Percentiles rank a stretch among this genome's conserved stretches.
Conservation (phyloP, 2,113 vertebrate genomes). For the Tragelaphus imberbis region DNA sequence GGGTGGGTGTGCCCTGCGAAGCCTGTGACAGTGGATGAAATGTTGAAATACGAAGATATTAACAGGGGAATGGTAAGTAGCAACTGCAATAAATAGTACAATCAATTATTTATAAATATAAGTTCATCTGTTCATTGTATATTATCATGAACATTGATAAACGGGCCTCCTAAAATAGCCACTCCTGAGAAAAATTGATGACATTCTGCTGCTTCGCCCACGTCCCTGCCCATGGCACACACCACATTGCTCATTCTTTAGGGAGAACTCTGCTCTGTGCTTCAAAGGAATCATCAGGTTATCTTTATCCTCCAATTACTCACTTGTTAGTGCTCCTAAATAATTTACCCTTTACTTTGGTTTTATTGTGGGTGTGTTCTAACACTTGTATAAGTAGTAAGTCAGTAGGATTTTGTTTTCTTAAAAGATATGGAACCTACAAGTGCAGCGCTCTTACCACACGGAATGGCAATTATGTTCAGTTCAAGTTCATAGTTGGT, state of each 20-base stretch:
- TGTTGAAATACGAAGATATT: not conserved
- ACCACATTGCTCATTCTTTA: not conserved
- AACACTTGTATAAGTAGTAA: not conserved
- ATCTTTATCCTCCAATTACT: conserved; percentile 53
- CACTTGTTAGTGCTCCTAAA: conserved; percentile 7
- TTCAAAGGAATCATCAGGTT: conserved; percentile 20
- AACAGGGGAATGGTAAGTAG: not conserved
- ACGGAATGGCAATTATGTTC: not conserved
- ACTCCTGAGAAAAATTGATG: not conserved
- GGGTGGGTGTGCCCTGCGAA: not conserved
- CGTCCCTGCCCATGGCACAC: not conserved
- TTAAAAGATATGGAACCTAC: not conserved
- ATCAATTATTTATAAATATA: conserved; percentile 10
- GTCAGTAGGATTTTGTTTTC: not conserved
- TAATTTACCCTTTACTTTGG: not conserved
- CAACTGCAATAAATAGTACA: not conserved
- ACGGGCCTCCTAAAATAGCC: conserved; percentile 47
- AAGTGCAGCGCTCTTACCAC: not conserved
- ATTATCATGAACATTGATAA: conserved; percentile 15
- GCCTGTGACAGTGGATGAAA: not conserved
- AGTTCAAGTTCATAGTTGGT: not conserved
- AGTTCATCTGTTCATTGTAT: not conserved
- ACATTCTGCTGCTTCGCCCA: not conserved
- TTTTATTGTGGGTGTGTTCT: not conserved
- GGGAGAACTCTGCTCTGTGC: not conserved